Evolutionary conservation across 2,888 invertebrate genomes (phyloP), one percentile per base, ranked within the genome.

Genomic region (Thecophora atra): DNA sequence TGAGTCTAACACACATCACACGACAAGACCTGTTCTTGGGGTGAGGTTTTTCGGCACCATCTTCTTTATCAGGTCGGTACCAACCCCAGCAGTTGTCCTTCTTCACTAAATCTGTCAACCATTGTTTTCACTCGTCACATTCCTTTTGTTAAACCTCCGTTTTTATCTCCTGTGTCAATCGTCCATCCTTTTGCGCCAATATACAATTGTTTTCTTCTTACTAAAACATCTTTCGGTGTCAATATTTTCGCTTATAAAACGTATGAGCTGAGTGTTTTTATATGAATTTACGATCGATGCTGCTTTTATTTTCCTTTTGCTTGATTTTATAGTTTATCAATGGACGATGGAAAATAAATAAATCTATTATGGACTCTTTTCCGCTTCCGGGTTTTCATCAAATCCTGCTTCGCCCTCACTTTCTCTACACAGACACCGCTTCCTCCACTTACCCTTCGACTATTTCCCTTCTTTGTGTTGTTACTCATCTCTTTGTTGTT

Each of bases 51-150:
- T 37, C 7, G 11, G 11, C 37, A 37, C 37, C 37, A 2, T 37
- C 37, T 37, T 37, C 6, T 6, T 37, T 37, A 37, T 37, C 2
- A 37, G 8, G 8, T 30, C 30, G 30, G 4, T 6, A 37, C 37
- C 37, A 8, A 6, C 37, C 11, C 11, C 37, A 1, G 37, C 37
- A n/a, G n/a, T 2, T 37, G 7, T 11, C 11, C 37, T 37, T 8
- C 37, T 11, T 8, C 11, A 6, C 37, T 11, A 6, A 1, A 6
- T 37, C 1, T 37, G 37, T 11, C 37, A 81, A 75, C 75, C 77
- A 75, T 76, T 75, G 77, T 81, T 77, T 81, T 81, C 81, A 77
- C 81, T 70, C 19, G 26, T 47, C 6, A 15, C 17, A 15, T 15
- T 26, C 17, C 24, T 30, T 51, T 42, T 15, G 64, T 11, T 37